Evolutionary conservation across 1,140 invertebrate genomes (phyloP), one percentile per base, ranked within the genome.

Genomic region (Stratiolaelaps scimitus): DNA sequence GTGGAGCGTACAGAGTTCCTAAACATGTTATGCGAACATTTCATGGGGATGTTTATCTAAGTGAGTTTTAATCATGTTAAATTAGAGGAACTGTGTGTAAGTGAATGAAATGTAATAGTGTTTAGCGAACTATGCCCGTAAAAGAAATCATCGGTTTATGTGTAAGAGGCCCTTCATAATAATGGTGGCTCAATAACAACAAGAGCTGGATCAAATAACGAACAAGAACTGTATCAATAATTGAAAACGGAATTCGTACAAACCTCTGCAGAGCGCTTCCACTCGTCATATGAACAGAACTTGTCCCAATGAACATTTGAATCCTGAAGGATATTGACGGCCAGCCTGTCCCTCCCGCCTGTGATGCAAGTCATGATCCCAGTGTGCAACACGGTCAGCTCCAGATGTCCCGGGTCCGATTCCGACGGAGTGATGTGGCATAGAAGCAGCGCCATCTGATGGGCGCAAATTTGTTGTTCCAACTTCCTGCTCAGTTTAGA

Each of bases 341-440:
- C 23, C 5, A 6, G 4, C 5, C 28, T 48, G 15, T 60, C 34
- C 53, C 4, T 60, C 15, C 15, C 53, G 26, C 53, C 53, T 17
- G 26, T 26, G 2, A 60, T 60, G 53, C 53, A 60, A 26, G 26
- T 26, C 53, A 60, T 60, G 26, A 34, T 10, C 20, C 53, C 53
- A 15, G 53, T 20, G 23, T 60, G 53, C 53, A 60, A 23, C 26
- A 60, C 23, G 15, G 53, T 60, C 53, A 60, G 53, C 20, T 60
- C 53, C 15, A 60, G 15, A 34, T 15, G 26, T 2, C 53, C 53
- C 1, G 53, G 53, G 26, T 34, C 34, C 15, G 15, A 26, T 23
- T 60, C 53, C 6, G 53, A 60, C 13, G 53, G 53, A 26, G 20
- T 23, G 53, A 60, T 60, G 34, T 60, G 53, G 53, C 53, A 60